Evolutionary conservation across 1,140 invertebrate genomes (phyloP).

Genomic region (Tenebrio molitor): DNA sequence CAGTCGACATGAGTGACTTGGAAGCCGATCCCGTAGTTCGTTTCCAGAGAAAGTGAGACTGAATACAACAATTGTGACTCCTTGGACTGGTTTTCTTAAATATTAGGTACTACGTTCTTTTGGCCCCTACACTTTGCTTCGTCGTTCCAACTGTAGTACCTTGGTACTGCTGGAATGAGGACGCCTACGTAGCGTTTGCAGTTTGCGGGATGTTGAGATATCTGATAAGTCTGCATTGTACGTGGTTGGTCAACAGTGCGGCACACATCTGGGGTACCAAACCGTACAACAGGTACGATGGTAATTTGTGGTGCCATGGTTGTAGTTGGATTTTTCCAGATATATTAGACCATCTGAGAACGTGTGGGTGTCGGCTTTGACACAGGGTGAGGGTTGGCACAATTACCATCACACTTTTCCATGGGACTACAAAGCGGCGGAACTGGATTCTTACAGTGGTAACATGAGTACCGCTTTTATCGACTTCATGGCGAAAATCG

Average conservation of each 20-base stretch:
- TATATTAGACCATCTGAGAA: constrained; percentile 69
- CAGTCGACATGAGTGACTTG: constrained; percentile 67
- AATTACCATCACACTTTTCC: constrained; percentile 88
- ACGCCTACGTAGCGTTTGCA: constrained; percentile 68
- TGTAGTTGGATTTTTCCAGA: constrained; percentile 38
- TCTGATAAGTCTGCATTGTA: constrained; percentile 74
- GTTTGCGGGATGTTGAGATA: constrained; percentile 74
- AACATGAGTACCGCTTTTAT: constrained; percentile 67
- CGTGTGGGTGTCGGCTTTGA: constrained; percentile 69
- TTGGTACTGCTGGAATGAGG: constrained; percentile 67
- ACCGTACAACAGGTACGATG: constrained; percentile 77
- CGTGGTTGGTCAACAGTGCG: constrained; percentile 83
- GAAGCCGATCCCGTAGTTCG: constrained; percentile 78
- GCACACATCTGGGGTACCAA: constrained; percentile 80
- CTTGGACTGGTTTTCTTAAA: neutral
- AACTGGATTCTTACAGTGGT: constrained; percentile 60
- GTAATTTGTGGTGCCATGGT: constrained; percentile 61
- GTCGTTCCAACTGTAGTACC: neutral
- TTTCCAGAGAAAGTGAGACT: constrained; percentile 74
- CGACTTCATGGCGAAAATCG: constrained; percentile 67
- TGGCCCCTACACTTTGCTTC: neutral
- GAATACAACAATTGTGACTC: neutral
- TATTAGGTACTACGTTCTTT: constrained; percentile 1
- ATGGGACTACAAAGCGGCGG: constrained; percentile 79
- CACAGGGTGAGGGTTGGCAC: constrained; percentile 79